Evolutionary conservation across 2,888 invertebrate genomes (phyloP).

Genomic region (Hofmannophila pseudospretella): DNA sequence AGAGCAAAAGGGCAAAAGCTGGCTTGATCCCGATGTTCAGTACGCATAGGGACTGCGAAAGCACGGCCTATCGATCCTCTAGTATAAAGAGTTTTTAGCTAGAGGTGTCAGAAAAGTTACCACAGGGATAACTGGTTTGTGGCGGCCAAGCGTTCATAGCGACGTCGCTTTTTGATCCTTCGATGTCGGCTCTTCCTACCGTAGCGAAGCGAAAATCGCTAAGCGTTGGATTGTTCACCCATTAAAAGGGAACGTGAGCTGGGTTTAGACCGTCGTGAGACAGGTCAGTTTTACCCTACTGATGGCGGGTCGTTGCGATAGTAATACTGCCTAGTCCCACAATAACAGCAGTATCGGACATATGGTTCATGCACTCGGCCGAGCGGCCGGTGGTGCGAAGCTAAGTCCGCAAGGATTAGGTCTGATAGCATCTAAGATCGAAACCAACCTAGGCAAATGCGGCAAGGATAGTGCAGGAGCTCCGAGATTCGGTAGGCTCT

Average conservation of each 20-base stretch:
- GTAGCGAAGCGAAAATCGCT: conserved; percentile 84
- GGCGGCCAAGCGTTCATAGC: conserved; percentile 80
- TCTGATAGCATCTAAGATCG: conserved; percentile 79
- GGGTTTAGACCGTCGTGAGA: conserved; percentile 82
- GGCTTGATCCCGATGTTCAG: conserved; percentile 82
- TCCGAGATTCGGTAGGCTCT: conserved; percentile 64
- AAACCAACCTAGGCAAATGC: conserved; percentile 78
- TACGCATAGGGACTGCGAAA: conserved; percentile 81
- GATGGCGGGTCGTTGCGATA: conserved; percentile 73
- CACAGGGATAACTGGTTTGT: conserved; percentile 84
- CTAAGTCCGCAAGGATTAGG: conserved; percentile 73
- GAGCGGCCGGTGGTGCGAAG: conserved; percentile 81
- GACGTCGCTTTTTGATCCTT: conserved; percentile 84
- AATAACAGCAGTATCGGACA: conserved; percentile 79
- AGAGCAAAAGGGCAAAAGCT: conserved; percentile 84
- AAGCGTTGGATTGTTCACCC: conserved; percentile 86
- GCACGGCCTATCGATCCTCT: conserved; percentile 83
- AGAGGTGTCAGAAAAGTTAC: conserved; percentile 84
- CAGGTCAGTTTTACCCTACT: conserved; percentile 81
- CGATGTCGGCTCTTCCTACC: conserved; percentile 87
- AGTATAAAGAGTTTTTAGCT: conserved; percentile 74
- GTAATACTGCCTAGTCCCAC: conserved; percentile 75
- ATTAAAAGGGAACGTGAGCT: conserved; percentile 81
- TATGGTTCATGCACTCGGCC: conserved; percentile 80
- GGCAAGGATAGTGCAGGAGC: conserved; percentile 61